Percentiles rank a stretch among this genome's conserved stretches.
These are phyloP conservation scores for Brachionus manjavacas DNA, from an alignment of 1,140 invertebrate species.

Conservation along the genomic window DNA sequence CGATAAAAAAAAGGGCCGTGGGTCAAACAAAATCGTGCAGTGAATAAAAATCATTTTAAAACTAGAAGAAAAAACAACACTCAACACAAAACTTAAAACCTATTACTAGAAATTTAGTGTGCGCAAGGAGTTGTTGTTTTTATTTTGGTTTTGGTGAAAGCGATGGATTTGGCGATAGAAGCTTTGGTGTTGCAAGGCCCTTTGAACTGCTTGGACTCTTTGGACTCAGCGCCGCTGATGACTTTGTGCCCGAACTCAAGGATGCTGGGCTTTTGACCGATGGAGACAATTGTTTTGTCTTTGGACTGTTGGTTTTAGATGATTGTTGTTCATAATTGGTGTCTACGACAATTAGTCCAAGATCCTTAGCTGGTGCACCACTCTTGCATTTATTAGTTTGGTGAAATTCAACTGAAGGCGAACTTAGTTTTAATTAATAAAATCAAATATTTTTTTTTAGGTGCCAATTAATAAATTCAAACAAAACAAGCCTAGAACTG, in stretches of 20 bases:
- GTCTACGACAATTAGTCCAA: slow-evolving; percentile 3
- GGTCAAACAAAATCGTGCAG: neutral
- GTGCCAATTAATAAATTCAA: neutral
- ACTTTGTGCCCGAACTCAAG: neutral
- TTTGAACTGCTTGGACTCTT: neutral
- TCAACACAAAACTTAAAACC: neutral
- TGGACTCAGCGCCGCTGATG: neutral
- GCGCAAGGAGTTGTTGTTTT: slow-evolving; percentile 7
- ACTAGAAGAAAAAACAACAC: neutral
- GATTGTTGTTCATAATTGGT: neutral
- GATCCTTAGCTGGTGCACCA: neutral
- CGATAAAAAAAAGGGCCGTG: neutral
- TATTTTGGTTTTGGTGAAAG: slow-evolving; percentile 18
- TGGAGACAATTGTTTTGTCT: neutral
- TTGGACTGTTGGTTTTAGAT: neutral
- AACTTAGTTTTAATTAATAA: neutral
- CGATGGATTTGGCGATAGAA: neutral
- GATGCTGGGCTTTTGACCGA: neutral
- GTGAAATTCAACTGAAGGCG: neutral
- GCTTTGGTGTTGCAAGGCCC: neutral
- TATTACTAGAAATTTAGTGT: neutral
- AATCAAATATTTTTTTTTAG: neutral
- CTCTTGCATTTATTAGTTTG: slow-evolving; percentile 6
- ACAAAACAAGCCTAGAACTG: neutral
- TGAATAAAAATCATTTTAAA: too few species aligned